Evolutionary conservation across 2,888 invertebrate genomes (phyloP), one percentile per base, ranked within the genome.

Genomic region (Drosophila kanekoi): DNA sequence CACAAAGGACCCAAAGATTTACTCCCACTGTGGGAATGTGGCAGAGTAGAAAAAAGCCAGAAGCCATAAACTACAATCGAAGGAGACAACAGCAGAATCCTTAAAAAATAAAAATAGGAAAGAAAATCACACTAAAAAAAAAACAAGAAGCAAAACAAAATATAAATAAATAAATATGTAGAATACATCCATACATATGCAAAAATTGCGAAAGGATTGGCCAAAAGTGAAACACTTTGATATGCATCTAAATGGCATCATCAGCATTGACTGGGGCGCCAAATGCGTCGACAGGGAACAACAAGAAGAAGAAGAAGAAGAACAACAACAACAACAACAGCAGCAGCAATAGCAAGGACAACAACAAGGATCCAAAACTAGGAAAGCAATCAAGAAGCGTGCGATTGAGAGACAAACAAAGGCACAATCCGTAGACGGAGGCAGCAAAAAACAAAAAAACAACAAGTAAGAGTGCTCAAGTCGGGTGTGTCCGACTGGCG

Each of bases 161-260:
- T 65, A 69, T 65, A 80, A 75, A 83, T 81, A 80, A 75, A 77
- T 82, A 70, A 52, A 71, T 71, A 61, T 51, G 20, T 63, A 56
- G 6, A 53, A 60, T 44, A 40, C 38, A 33, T 40, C 11, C 38
- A 65, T 45, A 83, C 63, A 71, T 76, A 84, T 87, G 82, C 81
- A 87, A 79, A 84, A 87, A 78, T 74, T 66, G 79, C 85, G 71
- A 87, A 77, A 81, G 78, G 87, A 87, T 82, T 82, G 87, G 81
- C 67, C 87, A 79, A 87, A 86, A 82, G 81, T 84, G 79, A 87
- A 87, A 81, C 77, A 74, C 81, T 87, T 87, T 81, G 87, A 82
- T 87, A 82, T 82, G 82, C 81, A 82, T 82, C 82, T 87, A 87
- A 87, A 87, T 82, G 82, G 85, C 82, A 87, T 87, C 82, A 82